Conservation (phyloP, 2,888 invertebrate genomes). For the Nymphalis c-album region DNA sequence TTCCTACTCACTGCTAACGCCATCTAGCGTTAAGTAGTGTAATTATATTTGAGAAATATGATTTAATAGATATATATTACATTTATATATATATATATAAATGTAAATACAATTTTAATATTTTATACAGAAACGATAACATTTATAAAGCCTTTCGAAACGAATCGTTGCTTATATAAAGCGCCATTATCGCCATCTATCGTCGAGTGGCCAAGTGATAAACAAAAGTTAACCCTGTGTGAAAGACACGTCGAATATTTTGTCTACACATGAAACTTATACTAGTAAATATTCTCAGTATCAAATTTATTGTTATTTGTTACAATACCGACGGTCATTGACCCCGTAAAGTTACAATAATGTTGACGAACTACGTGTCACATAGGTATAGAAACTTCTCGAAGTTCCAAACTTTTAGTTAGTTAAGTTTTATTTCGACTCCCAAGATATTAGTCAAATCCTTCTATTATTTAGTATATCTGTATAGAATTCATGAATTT, state of each 20-base stretch:
- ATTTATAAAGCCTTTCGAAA: neutral
- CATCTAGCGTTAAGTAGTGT: constrained; percentile 21
- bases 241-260: neutral
- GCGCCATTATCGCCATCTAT: constrained; percentile 49
- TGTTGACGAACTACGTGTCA: constrained; percentile 11
- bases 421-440: neutral
- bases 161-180: neutral
- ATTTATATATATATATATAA: too few species aligned
- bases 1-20: constrained; percentile 8
- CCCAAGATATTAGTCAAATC: constrained; percentile 4
- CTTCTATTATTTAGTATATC: neutral
- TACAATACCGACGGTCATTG: constrained; percentile 23
- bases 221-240: neutral
- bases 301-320: neutral
- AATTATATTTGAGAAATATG: neutral
- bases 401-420: neutral
- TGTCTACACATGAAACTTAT: neutral
- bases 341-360: constrained; percentile 20
- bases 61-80: too few species aligned
- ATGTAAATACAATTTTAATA: neutral
- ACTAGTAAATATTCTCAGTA: neutral
- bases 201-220: constrained; percentile 42
- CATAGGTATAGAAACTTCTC: constrained; percentile 16
- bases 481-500: constrained; percentile 5
- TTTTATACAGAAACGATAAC: neutral